Base-by-base conservation (phyloP, 2,113 vertebrate genomes). In the Diadophis punctatus region DNA sequence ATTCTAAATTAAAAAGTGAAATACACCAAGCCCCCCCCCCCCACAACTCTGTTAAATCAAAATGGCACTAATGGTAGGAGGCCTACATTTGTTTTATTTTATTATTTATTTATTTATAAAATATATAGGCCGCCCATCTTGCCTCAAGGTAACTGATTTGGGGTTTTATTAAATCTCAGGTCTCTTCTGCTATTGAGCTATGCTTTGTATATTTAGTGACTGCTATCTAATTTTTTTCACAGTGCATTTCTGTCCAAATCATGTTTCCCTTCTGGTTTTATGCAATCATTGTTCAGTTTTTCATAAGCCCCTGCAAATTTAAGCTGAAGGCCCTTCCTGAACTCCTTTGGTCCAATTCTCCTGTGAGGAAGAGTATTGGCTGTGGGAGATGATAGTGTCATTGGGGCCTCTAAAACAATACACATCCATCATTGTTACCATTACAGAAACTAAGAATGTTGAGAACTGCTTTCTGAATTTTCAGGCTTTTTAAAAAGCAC, bases 11-110 rank as follows among this genome's bases (percentile, higher is more conserved):
- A 80, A 0, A 91, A 89, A 91, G 18, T 18, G 1, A 27, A 89
- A 93, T 68, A 20, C 0, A 0, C 20, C 1, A n/a, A 14, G 2
- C n/a, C 18, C 0, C 25, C n/a, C 18, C 10, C 9, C 9, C 87
- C 87, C 34, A 3, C 9, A 68, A 49, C 92, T 8, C 22, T 30
- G 51, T 49, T 43, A 39, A 80, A 27, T 93, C 0, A 0, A 0
- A 86, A 51, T 0, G 1, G 52, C 92, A n/a, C 8, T 1, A 0
- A 87, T 95, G 90, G 4, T 49, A 3, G 63, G 22, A 92, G 51
- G 2, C 58, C 2, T 89, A 87, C 23, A 27, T 91, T 92, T 56
- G 22, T n/a, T 51, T 48, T 14, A 5, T 63, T 63, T 30, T 63
- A 63, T 63, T 63, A n/a, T 63, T 63, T 30, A 30, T 30, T 63